Evolutionary conservation across 2,888 invertebrate species (phyloP).

Genomic region (Rhamnusium bicolor): DNA sequence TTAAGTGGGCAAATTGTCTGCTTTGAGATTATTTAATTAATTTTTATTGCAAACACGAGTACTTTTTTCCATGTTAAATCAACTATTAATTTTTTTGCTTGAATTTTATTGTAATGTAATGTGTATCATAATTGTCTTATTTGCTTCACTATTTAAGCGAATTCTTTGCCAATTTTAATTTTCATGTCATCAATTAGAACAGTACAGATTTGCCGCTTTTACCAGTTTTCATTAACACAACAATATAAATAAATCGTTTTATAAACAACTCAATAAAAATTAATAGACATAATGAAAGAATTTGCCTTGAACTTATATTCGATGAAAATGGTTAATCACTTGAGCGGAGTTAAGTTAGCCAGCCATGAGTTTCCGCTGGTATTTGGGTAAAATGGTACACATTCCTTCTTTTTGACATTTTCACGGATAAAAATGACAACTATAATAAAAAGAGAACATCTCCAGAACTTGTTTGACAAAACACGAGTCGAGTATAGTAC

Average conservation of each 20-base stretch:
- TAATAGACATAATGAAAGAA: background rate
- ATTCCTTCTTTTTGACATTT: no score
- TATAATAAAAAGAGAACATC: no score
- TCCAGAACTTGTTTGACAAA: no score
- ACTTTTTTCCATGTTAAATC: conserved; percentile 3
- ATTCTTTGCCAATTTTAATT: background rate
- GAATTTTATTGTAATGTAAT: background rate
- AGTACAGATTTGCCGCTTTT: background rate
- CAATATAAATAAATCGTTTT: background rate
- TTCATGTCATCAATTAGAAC: background rate
- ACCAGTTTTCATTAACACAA: background rate
- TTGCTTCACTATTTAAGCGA: background rate
- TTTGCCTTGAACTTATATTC: background rate
- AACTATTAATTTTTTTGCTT: no score
- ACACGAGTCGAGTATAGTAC: no score
- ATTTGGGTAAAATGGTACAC: no score
- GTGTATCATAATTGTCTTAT: background rate
- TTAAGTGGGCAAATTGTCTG: background rate
- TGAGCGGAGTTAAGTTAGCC: no score
- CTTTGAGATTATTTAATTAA: conserved; percentile 9
- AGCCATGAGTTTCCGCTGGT: no score
- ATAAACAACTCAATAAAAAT: background rate
- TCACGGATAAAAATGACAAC: no score
- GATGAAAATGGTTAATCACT: background rate
- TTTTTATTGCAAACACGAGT: conserved; percentile 20